These are phyloP conservation scores for Noturus placidus DNA, from an alignment of 2,113 vertebrate genomes.

Conservation along the genomic window DNA sequence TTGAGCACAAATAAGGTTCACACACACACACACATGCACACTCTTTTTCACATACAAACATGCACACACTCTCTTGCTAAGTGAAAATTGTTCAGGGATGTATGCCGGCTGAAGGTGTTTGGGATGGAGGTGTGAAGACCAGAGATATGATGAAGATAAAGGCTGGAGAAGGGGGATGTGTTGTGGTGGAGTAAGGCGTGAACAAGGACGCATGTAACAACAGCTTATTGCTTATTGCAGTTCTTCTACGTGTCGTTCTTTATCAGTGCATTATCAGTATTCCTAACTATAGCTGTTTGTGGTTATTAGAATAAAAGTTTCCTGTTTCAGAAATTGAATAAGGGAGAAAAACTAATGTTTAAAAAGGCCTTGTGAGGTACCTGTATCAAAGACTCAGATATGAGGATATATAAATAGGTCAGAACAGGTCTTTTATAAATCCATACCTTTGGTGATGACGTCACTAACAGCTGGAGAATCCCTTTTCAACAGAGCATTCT, in stretches of 20 bases:
- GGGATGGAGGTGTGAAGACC: constrained; percentile 49
- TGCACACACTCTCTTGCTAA: not conserved
- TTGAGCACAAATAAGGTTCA: constrained; percentile 30
- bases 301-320: not conserved
- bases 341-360: not conserved
- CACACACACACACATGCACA: constrained; percentile 1
- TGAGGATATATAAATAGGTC: not conserved
- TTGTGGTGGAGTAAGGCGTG: constrained; percentile 36
- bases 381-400: not conserved
- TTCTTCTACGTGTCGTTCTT: constrained; percentile 15
- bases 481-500: constrained; percentile 52
- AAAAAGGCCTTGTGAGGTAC: not conserved
- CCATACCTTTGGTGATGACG: constrained; percentile 20
- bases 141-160: constrained; percentile 40
- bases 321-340: not conserved
- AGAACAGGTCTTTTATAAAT: not conserved
- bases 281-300: not conserved
- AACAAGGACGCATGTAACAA: constrained; percentile 39
- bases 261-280: not conserved
- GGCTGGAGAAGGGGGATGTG: constrained; percentile 36
- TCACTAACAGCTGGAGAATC: constrained; percentile 21
- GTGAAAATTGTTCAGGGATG: constrained; percentile 55
- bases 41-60: not conserved
- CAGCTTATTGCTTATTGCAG: constrained; percentile 16
- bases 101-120: constrained; percentile 36